A percentile compares a stretch with the other conserved stretches of the same genome.
phyloP scores from a whole-genome alignment of 2,797 vertebrate species.

The Darevskia mixta region DNA sequence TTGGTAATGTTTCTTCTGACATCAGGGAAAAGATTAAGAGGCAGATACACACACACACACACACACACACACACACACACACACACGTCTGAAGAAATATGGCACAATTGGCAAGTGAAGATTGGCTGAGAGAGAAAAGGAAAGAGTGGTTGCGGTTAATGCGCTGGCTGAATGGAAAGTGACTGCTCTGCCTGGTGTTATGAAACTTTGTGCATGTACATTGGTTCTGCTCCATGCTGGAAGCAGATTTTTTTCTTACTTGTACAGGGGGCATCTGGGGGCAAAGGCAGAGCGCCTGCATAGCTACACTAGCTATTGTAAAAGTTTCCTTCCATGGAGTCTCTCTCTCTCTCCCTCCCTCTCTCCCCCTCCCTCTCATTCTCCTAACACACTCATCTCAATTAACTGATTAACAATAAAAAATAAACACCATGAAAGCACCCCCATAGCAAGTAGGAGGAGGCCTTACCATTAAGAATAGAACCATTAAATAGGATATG shows the following conservation, averaged over 20 bases:
- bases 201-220: slow-evolving; percentile 17
- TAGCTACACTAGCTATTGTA: background rate
- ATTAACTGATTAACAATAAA: too few relatives aligned
- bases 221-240: slow-evolving; percentile 45
- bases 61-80: background rate
- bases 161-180: slow-evolving; percentile 32
- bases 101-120: slow-evolving; percentile 47
- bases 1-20: slow-evolving; percentile 61
- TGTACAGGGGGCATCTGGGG: background rate
- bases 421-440: too few relatives aligned
- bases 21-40: slow-evolving; percentile 47
- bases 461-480: too few relatives aligned
- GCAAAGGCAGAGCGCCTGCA: background rate
- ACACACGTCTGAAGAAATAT: slow-evolving; percentile 51
- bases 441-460: too few relatives aligned
- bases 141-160: slow-evolving; percentile 22
- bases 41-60: background rate
- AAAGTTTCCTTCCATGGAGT: background rate
- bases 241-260: slow-evolving; percentile 44
- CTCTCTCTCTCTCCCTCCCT: background rate
- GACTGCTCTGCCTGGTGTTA: slow-evolving; percentile 19
- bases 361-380: too few relatives aligned
- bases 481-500: background rate
- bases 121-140: slow-evolving; percentile 28
- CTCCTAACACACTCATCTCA: background rate